phyloP scores from a whole-genome alignment of 2,888 invertebrate species.

The Nomada lathburiana region DNA sequence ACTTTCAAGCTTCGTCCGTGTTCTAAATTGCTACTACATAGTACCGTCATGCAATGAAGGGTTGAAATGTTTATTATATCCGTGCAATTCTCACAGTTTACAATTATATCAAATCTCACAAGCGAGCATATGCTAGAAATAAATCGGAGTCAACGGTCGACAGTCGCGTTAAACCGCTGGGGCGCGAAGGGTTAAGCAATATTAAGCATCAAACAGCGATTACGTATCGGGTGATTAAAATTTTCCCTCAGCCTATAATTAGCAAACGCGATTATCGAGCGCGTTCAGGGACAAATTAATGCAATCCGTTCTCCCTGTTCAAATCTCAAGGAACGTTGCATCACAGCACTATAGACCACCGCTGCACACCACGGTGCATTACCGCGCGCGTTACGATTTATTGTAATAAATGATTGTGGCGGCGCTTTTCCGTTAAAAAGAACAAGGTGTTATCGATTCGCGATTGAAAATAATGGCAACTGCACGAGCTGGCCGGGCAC shows the following conservation, averaged over 20 bases:
- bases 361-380: not conserved
- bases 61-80: no score
- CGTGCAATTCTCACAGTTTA: no score
- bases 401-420: conserved; percentile 49
- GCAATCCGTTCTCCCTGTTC: conserved; percentile 1
- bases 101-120: no score
- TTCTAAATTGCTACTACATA: no score
- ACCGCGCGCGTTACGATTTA: conserved; percentile 18
- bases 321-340: conserved; percentile 18
- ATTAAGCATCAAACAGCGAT: conserved; percentile 18
- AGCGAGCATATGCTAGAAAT: no score
- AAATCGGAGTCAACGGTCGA: no score
- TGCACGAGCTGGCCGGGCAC: not conserved
- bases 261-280: conserved; percentile 25
- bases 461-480: conserved; percentile 55
- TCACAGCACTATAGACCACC: not conserved
- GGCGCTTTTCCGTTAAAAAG: conserved; percentile 21
- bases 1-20: no score
- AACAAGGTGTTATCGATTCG: conserved; percentile 20
- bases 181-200: not conserved
- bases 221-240: conserved; percentile 25
- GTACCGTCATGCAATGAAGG: no score
- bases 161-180: no score
- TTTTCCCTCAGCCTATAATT: conserved; percentile 8
- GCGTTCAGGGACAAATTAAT: conserved; percentile 13